phyloP scores from a whole-genome alignment of 2,888 invertebrate species.

The Drosophila heteroneura region DNA sequence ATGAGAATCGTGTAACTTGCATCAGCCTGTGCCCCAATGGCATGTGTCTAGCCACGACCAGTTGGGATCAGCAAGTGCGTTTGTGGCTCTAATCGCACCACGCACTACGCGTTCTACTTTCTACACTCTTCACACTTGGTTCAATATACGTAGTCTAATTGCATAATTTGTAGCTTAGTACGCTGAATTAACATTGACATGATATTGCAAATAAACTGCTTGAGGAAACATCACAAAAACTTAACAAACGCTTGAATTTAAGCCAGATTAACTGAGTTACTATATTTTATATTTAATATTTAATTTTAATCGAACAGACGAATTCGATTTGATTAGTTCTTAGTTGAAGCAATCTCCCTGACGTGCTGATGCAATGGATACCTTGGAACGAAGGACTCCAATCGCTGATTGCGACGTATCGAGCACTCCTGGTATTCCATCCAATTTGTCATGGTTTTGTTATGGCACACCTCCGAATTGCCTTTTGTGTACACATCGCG shows the following conservation, averaged over 20 bases:
- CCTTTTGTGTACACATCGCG: conserved; percentile 19
- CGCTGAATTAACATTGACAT: conserved; percentile 12
- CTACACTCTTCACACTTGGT: conserved; percentile 36
- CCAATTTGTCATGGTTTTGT: conserved; percentile 2
- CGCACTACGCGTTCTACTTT: neutral
- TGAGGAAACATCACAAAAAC: conserved; percentile 14
- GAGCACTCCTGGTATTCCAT: conserved; percentile 45
- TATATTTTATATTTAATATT: neutral
- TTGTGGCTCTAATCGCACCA: conserved; percentile 90
- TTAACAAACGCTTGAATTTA: neutral
- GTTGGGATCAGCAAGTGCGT: conserved; percentile 95
- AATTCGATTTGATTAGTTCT: neutral
- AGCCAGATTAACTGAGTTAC: neutral
- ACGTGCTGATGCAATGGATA: conserved; percentile 39
- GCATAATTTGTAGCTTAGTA: conserved; percentile 31
- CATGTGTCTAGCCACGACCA: conserved; percentile 94
- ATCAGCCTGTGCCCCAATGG: conserved; percentile 93
- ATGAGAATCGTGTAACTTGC: conserved; percentile 95
- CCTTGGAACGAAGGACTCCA: conserved; percentile 46
- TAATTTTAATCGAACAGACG: neutral
- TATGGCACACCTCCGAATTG: conserved; percentile 49
- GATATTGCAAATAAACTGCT: conserved; percentile 51
- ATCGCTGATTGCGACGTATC: conserved; percentile 47
- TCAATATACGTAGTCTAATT: conserved; percentile 42
- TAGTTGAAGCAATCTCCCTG: too few species aligned